Conservation (phyloP, 2,888 invertebrate species). For the Diaprepes abbreviatus region DNA sequence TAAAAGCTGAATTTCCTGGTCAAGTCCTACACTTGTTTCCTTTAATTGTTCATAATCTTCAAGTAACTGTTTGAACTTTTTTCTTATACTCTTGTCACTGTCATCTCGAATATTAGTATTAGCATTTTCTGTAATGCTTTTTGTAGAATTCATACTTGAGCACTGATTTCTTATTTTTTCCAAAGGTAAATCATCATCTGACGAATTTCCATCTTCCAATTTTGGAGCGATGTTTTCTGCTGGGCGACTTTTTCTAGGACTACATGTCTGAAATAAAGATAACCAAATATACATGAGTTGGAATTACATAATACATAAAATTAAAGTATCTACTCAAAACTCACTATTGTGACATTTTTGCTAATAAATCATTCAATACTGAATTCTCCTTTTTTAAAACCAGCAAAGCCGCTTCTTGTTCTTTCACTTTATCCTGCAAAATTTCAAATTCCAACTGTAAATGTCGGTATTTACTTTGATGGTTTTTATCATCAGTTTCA, state of each 20-base stretch:
- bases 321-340: background rate
- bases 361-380: slow-evolving; percentile 27
- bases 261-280: background rate
- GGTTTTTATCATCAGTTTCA: background rate
- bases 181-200: slow-evolving; percentile 42
- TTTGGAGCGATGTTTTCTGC: background rate
- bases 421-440: slow-evolving; percentile 33
- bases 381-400: slow-evolving; percentile 39
- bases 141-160: background rate
- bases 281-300: background rate
- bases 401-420: slow-evolving; percentile 23
- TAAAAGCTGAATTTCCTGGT: slow-evolving; percentile 33
- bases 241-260: background rate
- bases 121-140: background rate
- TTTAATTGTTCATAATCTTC: slow-evolving; percentile 35
- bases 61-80: slow-evolving; percentile 22
- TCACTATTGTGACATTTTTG: background rate
- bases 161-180: slow-evolving; percentile 9
- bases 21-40: slow-evolving; percentile 27
- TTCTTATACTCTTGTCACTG: background rate
- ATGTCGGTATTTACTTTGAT: slow-evolving; percentile 24
- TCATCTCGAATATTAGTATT: background rate
- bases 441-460: slow-evolving; percentile 44
- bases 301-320: background rate
- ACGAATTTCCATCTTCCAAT: slow-evolving; percentile 5